Evolutionary conservation across 2,888 invertebrate species (phyloP).

Genomic region (Brassicogethes aeneus): DNA sequence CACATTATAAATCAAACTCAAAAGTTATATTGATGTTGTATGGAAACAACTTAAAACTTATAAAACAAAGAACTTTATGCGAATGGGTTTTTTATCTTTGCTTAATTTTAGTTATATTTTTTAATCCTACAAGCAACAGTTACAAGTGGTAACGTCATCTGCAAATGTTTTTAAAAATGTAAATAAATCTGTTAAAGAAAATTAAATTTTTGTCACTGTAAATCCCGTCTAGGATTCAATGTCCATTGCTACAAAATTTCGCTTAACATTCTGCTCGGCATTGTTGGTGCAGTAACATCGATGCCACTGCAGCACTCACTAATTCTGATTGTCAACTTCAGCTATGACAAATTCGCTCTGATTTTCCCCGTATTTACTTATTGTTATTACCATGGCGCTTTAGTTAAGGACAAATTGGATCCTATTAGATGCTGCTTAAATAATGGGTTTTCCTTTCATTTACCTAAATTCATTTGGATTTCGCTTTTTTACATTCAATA

Average conservation of each 20-base stretch:
- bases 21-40: too few relatives aligned
- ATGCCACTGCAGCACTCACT: not conserved
- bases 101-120: too few relatives aligned
- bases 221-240: not conserved
- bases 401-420: not conserved
- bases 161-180: not conserved
- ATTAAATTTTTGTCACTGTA: not conserved
- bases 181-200: not conserved
- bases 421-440: not conserved
- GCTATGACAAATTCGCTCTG: not conserved
- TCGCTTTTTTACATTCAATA: too few relatives aligned
- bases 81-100: too few relatives aligned
- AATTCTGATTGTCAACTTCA: not conserved
- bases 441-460: too few relatives aligned
- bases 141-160: not conserved
- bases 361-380: not conserved
- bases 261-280: not conserved
- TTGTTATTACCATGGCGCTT: not conserved
- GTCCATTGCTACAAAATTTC: not conserved
- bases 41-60: too few relatives aligned
- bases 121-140: too few relatives aligned
- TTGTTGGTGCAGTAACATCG: not conserved
- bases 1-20: too few relatives aligned
- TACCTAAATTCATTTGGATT: too few relatives aligned
- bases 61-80: too few relatives aligned